Conservation (phyloP, 2,797 vertebrate genomes). For the Myoxocephalus aenaeus region DNA sequence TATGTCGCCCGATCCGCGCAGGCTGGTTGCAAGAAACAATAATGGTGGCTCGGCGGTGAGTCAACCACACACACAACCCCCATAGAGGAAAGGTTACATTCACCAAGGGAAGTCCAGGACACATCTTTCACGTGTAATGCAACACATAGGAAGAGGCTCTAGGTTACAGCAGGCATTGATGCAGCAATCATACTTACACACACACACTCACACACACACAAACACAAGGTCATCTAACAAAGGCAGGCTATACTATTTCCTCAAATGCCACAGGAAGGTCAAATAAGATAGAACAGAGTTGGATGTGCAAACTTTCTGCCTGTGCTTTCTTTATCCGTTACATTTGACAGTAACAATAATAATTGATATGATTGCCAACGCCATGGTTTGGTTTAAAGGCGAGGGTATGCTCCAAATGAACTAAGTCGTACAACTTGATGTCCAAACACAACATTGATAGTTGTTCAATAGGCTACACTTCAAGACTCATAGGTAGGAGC, state of each 20-base stretch:
- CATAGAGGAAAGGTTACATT: too few species aligned
- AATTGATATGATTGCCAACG: background rate
- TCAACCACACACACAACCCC: too few species aligned
- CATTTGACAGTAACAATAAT: background rate
- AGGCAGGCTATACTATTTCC: slow-evolving; percentile 37
- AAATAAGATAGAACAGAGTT: slow-evolving; percentile 12
- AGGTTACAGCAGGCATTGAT: slow-evolving; percentile 24
- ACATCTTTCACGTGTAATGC: too few species aligned
- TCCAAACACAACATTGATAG: background rate
- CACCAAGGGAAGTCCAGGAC: too few species aligned
- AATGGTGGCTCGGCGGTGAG: too few species aligned
- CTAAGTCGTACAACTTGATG: background rate
- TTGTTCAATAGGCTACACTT: background rate
- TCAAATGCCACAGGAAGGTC: slow-evolving; percentile 31
- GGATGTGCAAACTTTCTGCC: background rate
- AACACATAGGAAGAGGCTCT: too few species aligned
- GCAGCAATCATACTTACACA: slow-evolving; percentile 25
- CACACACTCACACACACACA: slow-evolving; percentile 23
- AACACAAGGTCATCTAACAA: slow-evolving; percentile 60
- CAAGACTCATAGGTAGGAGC: background rate
- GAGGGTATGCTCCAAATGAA: background rate
- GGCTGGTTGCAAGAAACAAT: too few species aligned
- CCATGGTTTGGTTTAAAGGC: background rate
- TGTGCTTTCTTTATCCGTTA: background rate
- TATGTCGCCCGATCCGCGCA: background rate